Percentiles rank a stretch among this genome's conserved stretches.
phyloP scores from a whole-genome alignment of 1,140 invertebrate genomes.

The Papilio dardanus region DNA sequence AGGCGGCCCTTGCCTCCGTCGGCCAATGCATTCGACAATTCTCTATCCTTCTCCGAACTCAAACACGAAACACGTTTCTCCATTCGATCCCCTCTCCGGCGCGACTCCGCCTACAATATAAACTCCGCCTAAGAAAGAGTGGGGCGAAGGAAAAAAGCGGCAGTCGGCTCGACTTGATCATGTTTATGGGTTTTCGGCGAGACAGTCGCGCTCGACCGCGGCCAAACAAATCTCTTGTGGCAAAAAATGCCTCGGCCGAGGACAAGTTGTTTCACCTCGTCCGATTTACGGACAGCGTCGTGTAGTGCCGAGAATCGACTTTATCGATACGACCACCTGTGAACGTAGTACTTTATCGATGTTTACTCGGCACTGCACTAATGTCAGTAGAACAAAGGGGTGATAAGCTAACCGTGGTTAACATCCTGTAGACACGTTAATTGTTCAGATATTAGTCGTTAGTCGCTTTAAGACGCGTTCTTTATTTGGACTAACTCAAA shows the following conservation, averaged over 20 bases:
- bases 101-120: conserved; percentile 47
- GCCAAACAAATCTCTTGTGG: conserved; percentile 77
- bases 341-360: conserved; percentile 31
- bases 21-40: conserved; percentile 56
- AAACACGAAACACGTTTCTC: conserved; percentile 41
- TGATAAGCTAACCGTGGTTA: conserved; percentile 10
- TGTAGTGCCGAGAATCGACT: conserved; percentile 53
- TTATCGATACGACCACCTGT: conserved; percentile 52
- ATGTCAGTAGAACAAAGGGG: conserved; percentile 23
- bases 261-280: conserved; percentile 79
- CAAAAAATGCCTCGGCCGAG: conserved; percentile 74
- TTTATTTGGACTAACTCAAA: neutral
- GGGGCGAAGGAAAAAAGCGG: conserved; percentile 70
- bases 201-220: conserved; percentile 69
- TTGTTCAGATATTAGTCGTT: conserved; percentile 14
- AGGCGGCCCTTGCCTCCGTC: conserved; percentile 50
- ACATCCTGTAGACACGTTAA: conserved; percentile 21
- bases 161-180: conserved; percentile 68
- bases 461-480: neutral
- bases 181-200: conserved; percentile 80
- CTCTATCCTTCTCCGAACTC: conserved; percentile 67
- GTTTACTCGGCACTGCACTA: conserved; percentile 21
- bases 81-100: conserved; percentile 68
- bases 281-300: conserved; percentile 70
- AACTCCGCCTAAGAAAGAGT: conserved; percentile 54